These are phyloP conservation scores for Propithecus deckenii DNA, from an alignment of 2,797 vertebrate species.

Conservation along the genomic window DNA sequence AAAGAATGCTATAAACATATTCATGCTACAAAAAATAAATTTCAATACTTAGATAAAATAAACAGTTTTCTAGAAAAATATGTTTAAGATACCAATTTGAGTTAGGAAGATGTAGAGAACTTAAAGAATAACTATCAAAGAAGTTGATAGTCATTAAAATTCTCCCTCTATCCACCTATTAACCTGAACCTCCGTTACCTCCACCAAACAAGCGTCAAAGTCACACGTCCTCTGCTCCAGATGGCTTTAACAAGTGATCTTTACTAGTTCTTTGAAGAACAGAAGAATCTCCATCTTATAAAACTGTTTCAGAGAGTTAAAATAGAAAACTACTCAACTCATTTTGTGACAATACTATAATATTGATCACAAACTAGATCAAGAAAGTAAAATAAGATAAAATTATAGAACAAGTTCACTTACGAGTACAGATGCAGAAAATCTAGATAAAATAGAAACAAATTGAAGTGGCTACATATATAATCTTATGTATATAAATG, in stretches of 20 bases:
- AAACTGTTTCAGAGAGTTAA: not conserved
- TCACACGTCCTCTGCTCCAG: not conserved
- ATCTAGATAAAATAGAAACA: not conserved
- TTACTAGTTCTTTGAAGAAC: not conserved
- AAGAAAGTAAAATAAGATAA: not conserved
- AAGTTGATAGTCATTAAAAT: not conserved
- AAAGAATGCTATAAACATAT: not conserved
- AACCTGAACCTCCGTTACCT: accelerated
- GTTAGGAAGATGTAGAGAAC: not conserved
- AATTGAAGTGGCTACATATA: not conserved
- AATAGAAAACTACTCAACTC: not conserved
- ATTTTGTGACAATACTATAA: not conserved
- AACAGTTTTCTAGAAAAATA: not conserved
- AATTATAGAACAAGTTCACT: not conserved
- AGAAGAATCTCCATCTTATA: not conserved
- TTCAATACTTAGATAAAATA: not conserved
- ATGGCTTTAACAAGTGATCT: not conserved
- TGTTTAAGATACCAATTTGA: not conserved
- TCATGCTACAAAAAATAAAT: not conserved
- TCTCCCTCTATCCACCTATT: not conserved
- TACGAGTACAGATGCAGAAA: not conserved
- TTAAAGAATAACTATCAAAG: not conserved
- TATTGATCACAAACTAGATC: not conserved
- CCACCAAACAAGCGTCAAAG: not conserved
- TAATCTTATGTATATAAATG: not conserved